These are phyloP conservation scores for Platycheirus albimanus DNA, from an alignment of 2,888 invertebrate species.

Conservation along the genomic window DNA sequence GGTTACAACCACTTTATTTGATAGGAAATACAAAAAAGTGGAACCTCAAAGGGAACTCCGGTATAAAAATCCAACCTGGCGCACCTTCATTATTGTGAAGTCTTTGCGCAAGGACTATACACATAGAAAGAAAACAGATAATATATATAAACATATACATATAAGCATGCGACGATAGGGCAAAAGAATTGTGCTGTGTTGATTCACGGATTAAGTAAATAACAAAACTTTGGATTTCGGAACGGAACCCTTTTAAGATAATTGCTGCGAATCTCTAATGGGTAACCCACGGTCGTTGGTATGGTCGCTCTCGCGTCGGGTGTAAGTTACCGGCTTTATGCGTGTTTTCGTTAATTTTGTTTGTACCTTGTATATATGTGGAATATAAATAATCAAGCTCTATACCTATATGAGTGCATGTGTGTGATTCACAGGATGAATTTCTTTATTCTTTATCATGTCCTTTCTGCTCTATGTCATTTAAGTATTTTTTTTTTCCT, in stretches of 20 bases:
- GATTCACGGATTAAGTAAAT: constrained; percentile 30
- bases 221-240: constrained; percentile 48
- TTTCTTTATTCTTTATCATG: constrained; percentile 61
- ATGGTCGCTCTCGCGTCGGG: not conserved
- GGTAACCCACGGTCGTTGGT: constrained; percentile 23
- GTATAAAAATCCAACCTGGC: constrained; percentile 6
- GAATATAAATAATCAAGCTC: not conserved
- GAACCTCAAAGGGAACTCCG: constrained; percentile 50
- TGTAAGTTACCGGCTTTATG: constrained; percentile 25
- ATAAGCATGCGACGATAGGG: too few species aligned
- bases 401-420: constrained; percentile 11
- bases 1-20: constrained; percentile 61
- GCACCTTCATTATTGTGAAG: constrained; percentile 35
- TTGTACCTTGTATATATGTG: not conserved
- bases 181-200: constrained; percentile 15
- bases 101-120: constrained; percentile 17
- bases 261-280: constrained; percentile 67
- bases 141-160: too few species aligned
- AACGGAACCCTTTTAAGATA: constrained; percentile 66
- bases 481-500: constrained; percentile 22
- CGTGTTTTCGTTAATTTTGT: constrained; percentile 5
- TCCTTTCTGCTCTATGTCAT: constrained; percentile 18
- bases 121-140: not conserved
- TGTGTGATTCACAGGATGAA: constrained; percentile 39
- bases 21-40: constrained; percentile 33